These are phyloP conservation scores for Chrysolina oricalcia DNA, from an alignment of 2,888 invertebrate species.

Conservation along the genomic window DNA sequence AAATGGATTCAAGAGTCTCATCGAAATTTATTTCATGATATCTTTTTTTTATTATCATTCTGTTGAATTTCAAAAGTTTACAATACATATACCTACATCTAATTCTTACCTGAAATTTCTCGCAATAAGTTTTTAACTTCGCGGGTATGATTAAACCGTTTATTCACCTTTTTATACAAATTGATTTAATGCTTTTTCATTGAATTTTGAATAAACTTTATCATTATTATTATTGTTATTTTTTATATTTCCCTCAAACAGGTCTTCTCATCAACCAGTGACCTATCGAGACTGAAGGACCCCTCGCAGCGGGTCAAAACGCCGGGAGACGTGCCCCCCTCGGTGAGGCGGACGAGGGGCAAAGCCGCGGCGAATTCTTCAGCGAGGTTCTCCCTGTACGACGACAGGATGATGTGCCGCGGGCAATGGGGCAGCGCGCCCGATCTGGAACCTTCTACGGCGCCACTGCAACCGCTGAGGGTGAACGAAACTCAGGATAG, in stretches of 20 bases:
- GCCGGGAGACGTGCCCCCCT: constrained; percentile 87
- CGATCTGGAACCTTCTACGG: constrained; percentile 66
- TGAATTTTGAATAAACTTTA: too few relatives aligned
- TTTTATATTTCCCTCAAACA: background rate
- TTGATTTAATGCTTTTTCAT: too few relatives aligned
- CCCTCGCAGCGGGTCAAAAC: constrained; percentile 87
- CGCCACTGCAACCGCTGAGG: constrained; percentile 52
- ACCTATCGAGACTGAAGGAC: constrained; percentile 80
- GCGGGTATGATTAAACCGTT: too few relatives aligned
- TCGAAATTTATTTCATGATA: too few relatives aligned
- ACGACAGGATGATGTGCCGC: constrained; percentile 89
- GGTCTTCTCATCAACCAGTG: constrained; percentile 81
- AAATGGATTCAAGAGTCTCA: too few relatives aligned
- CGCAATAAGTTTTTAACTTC: too few relatives aligned
- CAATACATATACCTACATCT: too few relatives aligned
- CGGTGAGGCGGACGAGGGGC: constrained; percentile 81
- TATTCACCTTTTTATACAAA: too few relatives aligned
- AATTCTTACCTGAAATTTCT: too few relatives aligned
- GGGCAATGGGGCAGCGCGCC: constrained; percentile 71
- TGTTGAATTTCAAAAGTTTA: too few relatives aligned
- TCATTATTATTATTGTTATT: background rate
- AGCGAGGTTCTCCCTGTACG: constrained; percentile 86
- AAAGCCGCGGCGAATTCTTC: constrained; percentile 77
- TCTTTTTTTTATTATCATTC: too few relatives aligned
- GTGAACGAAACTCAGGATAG: constrained; percentile 63